phyloP scores from a whole-genome alignment of 1,140 invertebrate genomes.

The Oncopeltus fasciatus region DNA sequence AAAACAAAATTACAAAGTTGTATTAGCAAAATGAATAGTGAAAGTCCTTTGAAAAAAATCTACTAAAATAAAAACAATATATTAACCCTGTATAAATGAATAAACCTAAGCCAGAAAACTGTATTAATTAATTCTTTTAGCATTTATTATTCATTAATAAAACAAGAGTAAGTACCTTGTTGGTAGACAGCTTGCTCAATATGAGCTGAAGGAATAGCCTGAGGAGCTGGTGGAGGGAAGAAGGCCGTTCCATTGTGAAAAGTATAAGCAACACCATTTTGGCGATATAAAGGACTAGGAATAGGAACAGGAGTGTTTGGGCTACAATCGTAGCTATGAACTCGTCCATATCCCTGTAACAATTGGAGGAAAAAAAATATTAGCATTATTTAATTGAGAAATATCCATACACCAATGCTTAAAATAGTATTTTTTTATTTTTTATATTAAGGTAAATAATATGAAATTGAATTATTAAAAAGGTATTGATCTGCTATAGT shows the following conservation, averaged over 20 bases:
- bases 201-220: constrained; percentile 1
- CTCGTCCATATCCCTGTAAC: not conserved
- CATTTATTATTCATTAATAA: too few relatives aligned
- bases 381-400: not conserved
- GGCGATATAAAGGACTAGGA: constrained; percentile 7
- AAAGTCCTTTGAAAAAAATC: too few relatives aligned
- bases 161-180: not conserved
- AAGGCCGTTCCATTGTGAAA: constrained; percentile 26
- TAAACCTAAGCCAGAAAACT: too few relatives aligned
- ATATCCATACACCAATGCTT: not conserved
- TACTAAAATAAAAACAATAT: too few relatives aligned
- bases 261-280: constrained; percentile 21
- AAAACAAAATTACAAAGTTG: too few relatives aligned
- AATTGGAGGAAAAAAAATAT: not conserved
- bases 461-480: too few relatives aligned
- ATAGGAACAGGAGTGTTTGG: not conserved
- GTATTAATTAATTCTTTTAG: too few relatives aligned
- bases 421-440: too few relatives aligned
- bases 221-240: constrained; percentile 17
- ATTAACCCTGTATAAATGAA: too few relatives aligned
- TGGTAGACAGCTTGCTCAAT: constrained; percentile 6
- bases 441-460: too few relatives aligned
- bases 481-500: too few relatives aligned
- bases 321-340: not conserved
- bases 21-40: too few relatives aligned